Evolutionary conservation across 2,888 invertebrate species (phyloP), one percentile per base, ranked within the genome.

Genomic region (Byasa hedistus): DNA sequence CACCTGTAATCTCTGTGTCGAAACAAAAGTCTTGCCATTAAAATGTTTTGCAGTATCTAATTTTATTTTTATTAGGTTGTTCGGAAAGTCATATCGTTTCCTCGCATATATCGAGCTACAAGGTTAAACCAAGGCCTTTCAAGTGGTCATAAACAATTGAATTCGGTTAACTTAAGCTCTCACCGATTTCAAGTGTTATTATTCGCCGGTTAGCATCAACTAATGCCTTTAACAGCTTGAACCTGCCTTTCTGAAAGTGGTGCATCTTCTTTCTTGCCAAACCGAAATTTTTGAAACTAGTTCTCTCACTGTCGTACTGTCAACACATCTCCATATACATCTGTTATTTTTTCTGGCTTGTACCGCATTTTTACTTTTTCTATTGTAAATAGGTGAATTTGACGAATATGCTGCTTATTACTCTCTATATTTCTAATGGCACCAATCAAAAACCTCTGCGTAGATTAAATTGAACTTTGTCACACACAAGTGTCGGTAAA

Each of bases 201-300:
- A 72, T 74, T 71, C 68, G 68, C 32, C 69, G 55, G 67, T 70
- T 71, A 68, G 70, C 69, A 72, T 75, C 72, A 71, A 72, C 48
- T 55, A 70, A 70, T 71, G 69, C 65, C 61, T 61, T 61, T 32
- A 22, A 54, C 52, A 54, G 27, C 52, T 52, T 65, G 58, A 52
- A 64, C 57, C 64, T 66, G 63, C 69, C 69, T 73, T 65, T 60
- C 64, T 64, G 61, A 58, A 52, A 22, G 51, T 60, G 48, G 51
- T 23, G 22, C 32, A 64, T 54, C 23, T 57, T 64, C 22, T 23
- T 24, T 55, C 19, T n/a, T 32, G 22, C 21, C 24, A 4, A 4
- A 55, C 39, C 55, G 22, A 55, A 54, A 56, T 56, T 56, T 56
- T 27, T 0, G 4, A 23, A 27, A 27, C 8, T 17, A 56, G 15